A percentile compares a stretch with the other conserved stretches of the same genome.
These are phyloP conservation scores for Desmophyllum pertusum DNA, from an alignment of 92 coral and sea anemone species.

Conservation along the genomic window DNA sequence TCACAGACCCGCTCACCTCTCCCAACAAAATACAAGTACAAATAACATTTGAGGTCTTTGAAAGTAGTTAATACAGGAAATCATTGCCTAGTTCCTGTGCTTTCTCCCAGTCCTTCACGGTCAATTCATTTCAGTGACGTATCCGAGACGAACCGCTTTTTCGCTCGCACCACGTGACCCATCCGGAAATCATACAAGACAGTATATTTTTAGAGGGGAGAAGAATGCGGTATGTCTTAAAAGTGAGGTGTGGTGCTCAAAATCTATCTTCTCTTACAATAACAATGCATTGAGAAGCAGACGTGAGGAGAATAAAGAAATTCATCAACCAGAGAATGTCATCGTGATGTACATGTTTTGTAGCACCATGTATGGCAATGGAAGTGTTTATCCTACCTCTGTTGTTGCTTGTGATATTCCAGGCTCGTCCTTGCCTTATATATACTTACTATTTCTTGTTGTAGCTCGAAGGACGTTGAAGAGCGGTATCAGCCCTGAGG, in stretches of 20 bases:
- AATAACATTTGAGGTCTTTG: no score
- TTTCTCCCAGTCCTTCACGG: no score
- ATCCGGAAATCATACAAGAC: no score
- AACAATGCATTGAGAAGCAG: not conserved
- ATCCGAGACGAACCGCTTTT: no score
- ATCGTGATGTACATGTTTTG: not conserved
- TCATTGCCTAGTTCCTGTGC: no score
- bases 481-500: slow-evolving; percentile 93
- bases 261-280: not conserved
- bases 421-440: not conserved
- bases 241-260: not conserved
- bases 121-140: no score
- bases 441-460: slow-evolving; percentile 17
- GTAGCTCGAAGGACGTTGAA: slow-evolving; percentile 94
- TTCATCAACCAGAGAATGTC: not conserved
- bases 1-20: no score
- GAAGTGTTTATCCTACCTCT: not conserved
- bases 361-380: no score
- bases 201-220: not conserved
- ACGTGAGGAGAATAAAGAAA: not conserved
- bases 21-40: no score
- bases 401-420: not conserved
- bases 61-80: no score
- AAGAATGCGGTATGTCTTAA: not conserved
- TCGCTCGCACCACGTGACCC: no score